phyloP scores from a whole-genome alignment of 2,797 vertebrate genomes.

The Pagetopsis macropterus region DNA sequence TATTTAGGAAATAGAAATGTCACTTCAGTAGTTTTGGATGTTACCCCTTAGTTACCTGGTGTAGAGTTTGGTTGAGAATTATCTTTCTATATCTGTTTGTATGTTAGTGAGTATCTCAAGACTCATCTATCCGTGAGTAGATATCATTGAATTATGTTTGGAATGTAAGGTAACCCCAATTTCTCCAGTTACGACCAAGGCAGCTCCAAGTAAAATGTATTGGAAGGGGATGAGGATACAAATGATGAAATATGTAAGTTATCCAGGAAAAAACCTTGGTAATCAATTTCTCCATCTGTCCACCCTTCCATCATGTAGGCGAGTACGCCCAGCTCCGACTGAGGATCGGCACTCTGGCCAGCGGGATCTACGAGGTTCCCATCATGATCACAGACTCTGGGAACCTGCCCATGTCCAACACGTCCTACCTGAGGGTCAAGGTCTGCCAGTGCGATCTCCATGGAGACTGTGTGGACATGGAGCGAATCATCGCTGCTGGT shows the following conservation, averaged over 20 bases:
- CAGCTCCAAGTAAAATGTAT: neutral
- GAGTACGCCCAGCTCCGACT: constrained; percentile 92
- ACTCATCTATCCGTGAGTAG: neutral
- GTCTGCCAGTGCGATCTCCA: constrained; percentile 96
- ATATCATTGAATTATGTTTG: neutral
- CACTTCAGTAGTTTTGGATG: neutral
- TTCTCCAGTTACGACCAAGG: neutral
- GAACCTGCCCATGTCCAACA: constrained; percentile 94
- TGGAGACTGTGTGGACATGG: constrained; percentile 94
- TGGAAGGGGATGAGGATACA: neutral
- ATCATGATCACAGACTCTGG: constrained; percentile 97
- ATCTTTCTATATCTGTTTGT: neutral
- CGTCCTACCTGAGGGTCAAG: constrained; percentile 91
- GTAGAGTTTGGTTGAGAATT: neutral
- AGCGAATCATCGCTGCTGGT: constrained; percentile 91
- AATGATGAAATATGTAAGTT: neutral
- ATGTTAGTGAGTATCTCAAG: neutral
- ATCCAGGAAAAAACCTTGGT: neutral
- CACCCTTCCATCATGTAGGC: constrained; percentile 74
- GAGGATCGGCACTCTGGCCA: constrained; percentile 89
- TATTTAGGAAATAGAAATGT: neutral
- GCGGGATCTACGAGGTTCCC: constrained; percentile 93
- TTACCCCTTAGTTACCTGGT: neutral
- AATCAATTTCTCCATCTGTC: neutral
- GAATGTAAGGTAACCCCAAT: neutral